phyloP scores from a whole-genome alignment of 2,888 invertebrate genomes.

The Ephialtes manifestator region DNA sequence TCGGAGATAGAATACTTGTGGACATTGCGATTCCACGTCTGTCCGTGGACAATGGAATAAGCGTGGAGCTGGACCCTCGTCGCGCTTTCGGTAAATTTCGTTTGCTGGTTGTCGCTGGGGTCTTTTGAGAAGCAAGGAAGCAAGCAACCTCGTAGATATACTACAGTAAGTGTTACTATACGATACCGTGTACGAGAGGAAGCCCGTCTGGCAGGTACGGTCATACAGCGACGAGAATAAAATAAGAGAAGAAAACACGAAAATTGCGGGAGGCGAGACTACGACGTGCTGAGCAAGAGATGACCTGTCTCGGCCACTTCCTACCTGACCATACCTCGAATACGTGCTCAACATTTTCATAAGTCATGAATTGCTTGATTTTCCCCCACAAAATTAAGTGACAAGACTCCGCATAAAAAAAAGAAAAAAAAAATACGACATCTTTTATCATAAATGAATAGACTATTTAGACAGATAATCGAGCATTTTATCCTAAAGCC shows the following conservation, averaged over 20 bases:
- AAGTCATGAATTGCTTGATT: slow-evolving; percentile 34
- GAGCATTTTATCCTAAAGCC: background rate
- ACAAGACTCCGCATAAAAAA: slow-evolving; percentile 3
- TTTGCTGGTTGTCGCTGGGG: slow-evolving; percentile 71
- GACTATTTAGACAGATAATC: background rate
- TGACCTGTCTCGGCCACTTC: slow-evolving; percentile 50
- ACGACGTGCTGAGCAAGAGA: slow-evolving; percentile 59
- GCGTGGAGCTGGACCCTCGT: slow-evolving; percentile 67
- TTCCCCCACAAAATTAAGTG: slow-evolving; percentile 37
- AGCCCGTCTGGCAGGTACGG: background rate
- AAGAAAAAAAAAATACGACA: background rate
- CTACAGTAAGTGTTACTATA: background rate
- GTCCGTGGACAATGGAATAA: slow-evolving; percentile 77
- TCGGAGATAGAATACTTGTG: slow-evolving; percentile 28
- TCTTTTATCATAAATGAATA: background rate
- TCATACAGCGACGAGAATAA: slow-evolving; percentile 4
- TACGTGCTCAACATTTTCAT: slow-evolving; percentile 54
- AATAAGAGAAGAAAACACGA: slow-evolving; percentile 44
- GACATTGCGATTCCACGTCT: slow-evolving; percentile 76
- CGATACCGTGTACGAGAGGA: background rate
- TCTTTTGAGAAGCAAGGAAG: slow-evolving; percentile 59
- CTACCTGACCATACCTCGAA: slow-evolving; percentile 47
- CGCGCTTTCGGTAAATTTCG: slow-evolving; percentile 78
- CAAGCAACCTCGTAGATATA: slow-evolving; percentile 43
- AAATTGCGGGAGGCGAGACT: background rate